Evolutionary conservation across 2,797 vertebrate species (phyloP), one percentile per base, ranked within the genome.

Genomic region (Scyliorhinus canicula): DNA sequence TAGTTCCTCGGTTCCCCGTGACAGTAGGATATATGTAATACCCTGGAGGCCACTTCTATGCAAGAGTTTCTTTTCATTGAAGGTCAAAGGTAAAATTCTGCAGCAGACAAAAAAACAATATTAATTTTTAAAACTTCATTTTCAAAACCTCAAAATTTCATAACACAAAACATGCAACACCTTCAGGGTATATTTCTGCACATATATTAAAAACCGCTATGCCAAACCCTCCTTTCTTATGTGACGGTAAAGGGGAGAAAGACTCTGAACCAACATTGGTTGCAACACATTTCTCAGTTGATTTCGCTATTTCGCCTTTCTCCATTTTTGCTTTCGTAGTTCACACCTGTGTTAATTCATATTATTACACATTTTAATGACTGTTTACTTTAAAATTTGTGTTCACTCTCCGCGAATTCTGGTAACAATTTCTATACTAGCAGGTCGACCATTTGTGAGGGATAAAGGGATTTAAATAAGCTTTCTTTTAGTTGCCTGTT

Each of bases 41-140:
- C 65, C 47, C 67, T 21, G 67, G 50, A 74, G 31, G 71, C 93
- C 67, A 55, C 47, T 94, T 74, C 28, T 31, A 52, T 19, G 67
- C 44, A 14, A 55, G 40, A 6, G 47, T 74, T 74, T 94, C 47
- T 74, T 94, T 71, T 35, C 93, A 93, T 52, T 94, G 93, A 50
- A 52, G 47, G 65, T 94, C 67, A 74, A 94, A 71, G 47, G 69
- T 94, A 71, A 94, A 94, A 71, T 71, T 94, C 93, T 94, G 67
- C 93, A 94, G 26, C 26, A 74, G 93, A 94, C 44, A 74, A 67
- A 94, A 71, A 71, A 35, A 94, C 12, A 35, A 12, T 21, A 94
- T 74, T 74, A 71, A 35, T 65, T 11, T 93, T 52, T 55, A 74
- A 71, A 71, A 94, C 5, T 50, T 28, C 47, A 74, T 55, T 94